Base-by-base conservation (phyloP, 2,797 vertebrate species). In the Rachycentron canadum region DNA sequence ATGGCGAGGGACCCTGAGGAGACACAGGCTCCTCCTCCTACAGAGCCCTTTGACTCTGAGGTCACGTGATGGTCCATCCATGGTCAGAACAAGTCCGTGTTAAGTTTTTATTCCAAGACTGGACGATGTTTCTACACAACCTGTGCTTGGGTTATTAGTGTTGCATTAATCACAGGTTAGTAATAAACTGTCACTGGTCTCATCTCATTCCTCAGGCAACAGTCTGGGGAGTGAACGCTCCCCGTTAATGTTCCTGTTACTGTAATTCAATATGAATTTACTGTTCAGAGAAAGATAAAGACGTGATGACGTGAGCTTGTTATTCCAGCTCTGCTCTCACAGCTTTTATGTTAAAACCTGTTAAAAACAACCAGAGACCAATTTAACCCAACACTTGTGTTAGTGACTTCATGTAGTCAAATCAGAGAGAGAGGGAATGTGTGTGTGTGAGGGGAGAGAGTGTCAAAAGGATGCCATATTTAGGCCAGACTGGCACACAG, bases 401-500 rank as follows among this genome's bases (percentile, higher is more conserved):
- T 36, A 26, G 63, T 32, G 61, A 60, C 47, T 38, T 55, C 28
- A 50, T 34, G 53, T 28, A 53, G 43, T 55, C 28, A 58, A 71
- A 58, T 36, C 10, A 52, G 13, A 26, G 50, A 13, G 49, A 50
- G 49, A 13, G n/a, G 32, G 49, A 19, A 55, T 56, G 66, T 34
- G 69, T 58, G 73, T 64, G 86, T n/a, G 50, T 12, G 79, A 47
- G 66, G n/a, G 55, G 65, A 34, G 69, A 78, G 82, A 72, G 86
- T 88, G 88, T 88, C 76, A 86, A 84, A 89, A 77, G 73, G 61
- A 40, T 67, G 81, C 85, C 89, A 83, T 91, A 89, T 92, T 91
- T 89, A 88, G 83, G 72, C 83, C 78, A 76, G 80, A 82, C 86
- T 86, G 83, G 67, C 86, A 83, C 76, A 49, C 69, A 73, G 89